These are phyloP conservation scores for Oncorhynchus clarkii DNA, from an alignment of 2,113 vertebrate genomes.

Conservation along the genomic window DNA sequence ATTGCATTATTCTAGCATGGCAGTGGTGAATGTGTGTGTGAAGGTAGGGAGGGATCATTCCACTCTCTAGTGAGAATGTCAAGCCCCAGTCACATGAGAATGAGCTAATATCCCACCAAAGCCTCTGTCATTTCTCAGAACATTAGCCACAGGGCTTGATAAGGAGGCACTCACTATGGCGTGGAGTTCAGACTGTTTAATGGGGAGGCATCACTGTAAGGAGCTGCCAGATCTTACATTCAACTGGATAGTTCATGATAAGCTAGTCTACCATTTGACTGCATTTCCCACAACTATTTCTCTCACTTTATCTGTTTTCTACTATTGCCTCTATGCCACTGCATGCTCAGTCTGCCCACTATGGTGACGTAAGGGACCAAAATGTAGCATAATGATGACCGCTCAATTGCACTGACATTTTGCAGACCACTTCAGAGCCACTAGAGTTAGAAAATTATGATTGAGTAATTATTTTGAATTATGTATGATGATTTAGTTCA, in stretches of 20 bases:
- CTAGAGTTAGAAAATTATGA: slow-evolving; percentile 1
- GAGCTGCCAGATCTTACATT: not conserved
- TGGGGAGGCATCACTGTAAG: not conserved
- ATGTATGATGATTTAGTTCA: not conserved
- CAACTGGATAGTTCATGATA: not conserved
- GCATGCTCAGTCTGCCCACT: slow-evolving; percentile 10
- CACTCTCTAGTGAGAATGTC: not conserved
- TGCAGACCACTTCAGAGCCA: slow-evolving; percentile 8
- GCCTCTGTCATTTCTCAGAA: not conserved
- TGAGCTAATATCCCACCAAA: not conserved
- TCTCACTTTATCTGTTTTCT: slow-evolving; percentile 6
- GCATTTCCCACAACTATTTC: not conserved
- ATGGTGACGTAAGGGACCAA: slow-evolving; percentile 31
- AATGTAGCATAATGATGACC: slow-evolving; percentile 19
- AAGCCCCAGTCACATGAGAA: not conserved
- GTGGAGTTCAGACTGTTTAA: too few species aligned
- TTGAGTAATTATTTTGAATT: not conserved
- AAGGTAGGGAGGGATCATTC: not conserved
- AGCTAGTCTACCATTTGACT: slow-evolving; percentile 1
- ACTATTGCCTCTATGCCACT: slow-evolving; percentile 17
- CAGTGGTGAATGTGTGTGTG: not conserved
- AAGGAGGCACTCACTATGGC: not conserved
- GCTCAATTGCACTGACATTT: slow-evolving; percentile 22
- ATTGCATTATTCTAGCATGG: not conserved
- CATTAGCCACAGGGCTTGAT: not conserved